Evolutionary conservation across 2,888 invertebrate genomes (phyloP).

Genomic region (Coecobrya sp.): DNA sequence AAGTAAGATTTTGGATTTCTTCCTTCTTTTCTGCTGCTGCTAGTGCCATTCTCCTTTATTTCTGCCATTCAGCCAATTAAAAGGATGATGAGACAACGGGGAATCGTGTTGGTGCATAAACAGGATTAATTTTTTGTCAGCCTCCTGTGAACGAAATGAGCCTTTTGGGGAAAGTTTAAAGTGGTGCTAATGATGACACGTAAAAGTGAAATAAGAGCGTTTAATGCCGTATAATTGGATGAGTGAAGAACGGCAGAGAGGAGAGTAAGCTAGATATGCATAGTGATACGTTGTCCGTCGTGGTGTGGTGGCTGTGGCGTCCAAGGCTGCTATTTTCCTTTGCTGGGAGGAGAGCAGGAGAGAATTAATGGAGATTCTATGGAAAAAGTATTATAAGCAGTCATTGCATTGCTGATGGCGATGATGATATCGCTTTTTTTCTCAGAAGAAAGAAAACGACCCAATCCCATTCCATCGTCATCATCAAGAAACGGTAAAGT

Average conservation of each 20-base stretch:
- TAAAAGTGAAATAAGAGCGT: conserved; percentile 48
- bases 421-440: conserved; percentile 42
- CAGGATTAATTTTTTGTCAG: conserved; percentile 20
- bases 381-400: background rate
- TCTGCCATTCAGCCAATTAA: conserved; percentile 49
- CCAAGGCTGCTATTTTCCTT: background rate
- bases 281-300: background rate
- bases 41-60: background rate
- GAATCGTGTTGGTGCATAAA: conserved; percentile 44
- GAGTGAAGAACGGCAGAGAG: background rate
- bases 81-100: conserved; percentile 11
- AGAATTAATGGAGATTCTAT: conserved; percentile 10
- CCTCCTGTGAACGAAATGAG: background rate
- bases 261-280: background rate
- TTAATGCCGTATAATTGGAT: conserved; percentile 53
- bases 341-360: background rate
- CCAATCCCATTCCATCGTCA: conserved; percentile 15
- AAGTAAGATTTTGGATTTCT: conserved; percentile 34
- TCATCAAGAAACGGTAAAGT: conserved; percentile 23
- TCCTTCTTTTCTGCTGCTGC: background rate
- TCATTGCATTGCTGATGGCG: background rate
- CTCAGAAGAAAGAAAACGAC: conserved; percentile 45
- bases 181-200: conserved; percentile 52
- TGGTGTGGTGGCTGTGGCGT: conserved; percentile 6
- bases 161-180: conserved; percentile 31